Conservation (phyloP, 1,140 invertebrate genomes). For the Daktulosphaira vitifoliae region DNA sequence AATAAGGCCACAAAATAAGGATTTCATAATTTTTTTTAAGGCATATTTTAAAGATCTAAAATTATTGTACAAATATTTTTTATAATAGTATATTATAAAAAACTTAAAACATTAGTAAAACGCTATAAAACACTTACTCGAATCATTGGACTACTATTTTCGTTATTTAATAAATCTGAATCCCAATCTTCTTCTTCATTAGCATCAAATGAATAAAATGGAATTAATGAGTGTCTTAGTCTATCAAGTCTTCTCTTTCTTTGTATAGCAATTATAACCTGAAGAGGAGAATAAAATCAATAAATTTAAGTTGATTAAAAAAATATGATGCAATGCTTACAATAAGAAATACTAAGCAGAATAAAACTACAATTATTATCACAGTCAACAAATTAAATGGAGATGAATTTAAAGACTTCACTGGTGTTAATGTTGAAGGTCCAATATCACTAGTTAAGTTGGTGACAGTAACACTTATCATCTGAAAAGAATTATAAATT, state of each 20-base stretch:
- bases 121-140: slow-evolving; percentile 2
- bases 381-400: slow-evolving; percentile 1
- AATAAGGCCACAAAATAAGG: too few relatives aligned
- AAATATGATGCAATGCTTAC: background rate
- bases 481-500: background rate
- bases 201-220: slow-evolving; percentile 36
- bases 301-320: slow-evolving; percentile 41
- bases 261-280: slow-evolving; percentile 47
- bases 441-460: background rate
- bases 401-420: background rate
- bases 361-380: background rate
- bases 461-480: background rate
- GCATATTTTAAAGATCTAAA: too few relatives aligned
- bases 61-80: too few relatives aligned
- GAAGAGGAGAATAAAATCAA: slow-evolving; percentile 58
- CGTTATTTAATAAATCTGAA: slow-evolving; percentile 33
- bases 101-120: too few relatives aligned
- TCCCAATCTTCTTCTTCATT: slow-evolving; percentile 37
- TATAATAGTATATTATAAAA: too few relatives aligned
- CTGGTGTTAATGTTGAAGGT: background rate
- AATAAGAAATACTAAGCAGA: background rate
- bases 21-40: too few relatives aligned
- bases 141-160: slow-evolving; percentile 2
- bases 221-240: slow-evolving; percentile 34
- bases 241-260: slow-evolving; percentile 35